These are phyloP conservation scores for Umimayanthus chanpuru DNA, from an alignment of 92 coral and sea anemone genomes.

Conservation along the genomic window DNA sequence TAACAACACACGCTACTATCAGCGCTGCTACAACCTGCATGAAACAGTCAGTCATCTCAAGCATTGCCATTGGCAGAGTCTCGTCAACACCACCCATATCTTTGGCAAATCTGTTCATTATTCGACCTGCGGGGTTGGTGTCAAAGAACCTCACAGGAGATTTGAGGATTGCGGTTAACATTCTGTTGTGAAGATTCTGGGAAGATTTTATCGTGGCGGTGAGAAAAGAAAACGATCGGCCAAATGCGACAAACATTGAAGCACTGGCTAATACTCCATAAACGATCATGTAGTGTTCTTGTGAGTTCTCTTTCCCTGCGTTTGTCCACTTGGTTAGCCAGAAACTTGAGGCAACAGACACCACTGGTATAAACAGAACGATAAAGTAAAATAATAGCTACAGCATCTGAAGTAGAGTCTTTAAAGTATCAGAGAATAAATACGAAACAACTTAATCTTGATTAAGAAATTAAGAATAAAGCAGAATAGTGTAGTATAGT, in stretches of 20 bases:
- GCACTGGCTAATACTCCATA: conserved; percentile 3
- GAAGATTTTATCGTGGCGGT: not conserved
- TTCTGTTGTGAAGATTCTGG: conserved; percentile 1
- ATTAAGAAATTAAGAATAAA: not conserved
- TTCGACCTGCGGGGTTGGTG: conserved; percentile 12
- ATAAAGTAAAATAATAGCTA: not conserved
- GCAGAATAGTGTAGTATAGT: not conserved
- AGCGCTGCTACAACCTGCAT: conserved; percentile 8
- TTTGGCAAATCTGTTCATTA: conserved; percentile 15
- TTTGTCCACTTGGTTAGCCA: not conserved
- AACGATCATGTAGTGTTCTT: not conserved
- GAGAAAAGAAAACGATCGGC: conserved; percentile 5
- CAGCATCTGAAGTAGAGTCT: no score
- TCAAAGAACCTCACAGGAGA: conserved; percentile 15
- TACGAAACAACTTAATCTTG: no score
- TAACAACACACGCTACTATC: not conserved
- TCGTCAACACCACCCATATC: conserved; percentile 13
- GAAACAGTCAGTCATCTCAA: conserved; percentile 3
- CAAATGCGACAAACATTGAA: not conserved
- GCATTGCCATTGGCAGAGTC: not conserved
- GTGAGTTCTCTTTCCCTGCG: not conserved
- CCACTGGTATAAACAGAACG: not conserved
- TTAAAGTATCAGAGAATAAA: not conserved
- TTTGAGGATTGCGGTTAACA: conserved; percentile 11
- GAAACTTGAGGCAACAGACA: conserved; percentile 2